Conservation (phyloP, 92 coral and sea anemone species). For the Porites evermanni region DNA sequence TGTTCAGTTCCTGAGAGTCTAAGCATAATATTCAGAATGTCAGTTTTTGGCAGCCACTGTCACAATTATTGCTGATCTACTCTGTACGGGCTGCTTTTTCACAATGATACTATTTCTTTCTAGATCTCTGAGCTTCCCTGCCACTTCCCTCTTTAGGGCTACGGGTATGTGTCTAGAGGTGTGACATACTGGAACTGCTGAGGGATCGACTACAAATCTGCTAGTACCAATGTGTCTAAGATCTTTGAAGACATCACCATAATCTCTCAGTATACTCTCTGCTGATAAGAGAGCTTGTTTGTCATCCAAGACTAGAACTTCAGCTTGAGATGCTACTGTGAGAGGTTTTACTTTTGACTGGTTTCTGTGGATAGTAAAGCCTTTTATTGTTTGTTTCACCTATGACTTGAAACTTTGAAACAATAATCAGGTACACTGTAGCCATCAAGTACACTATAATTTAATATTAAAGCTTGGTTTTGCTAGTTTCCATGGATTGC, state of each 20-base stretch:
- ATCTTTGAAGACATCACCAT: conserved; percentile 40
- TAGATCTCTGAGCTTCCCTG: conserved; percentile 56
- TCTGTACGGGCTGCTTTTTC: conserved; percentile 62
- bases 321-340: conserved; percentile 38
- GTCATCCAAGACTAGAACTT: neutral
- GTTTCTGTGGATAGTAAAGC: conserved; percentile 64
- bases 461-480: conserved; percentile 28
- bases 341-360: conserved; percentile 49
- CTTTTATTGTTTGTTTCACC: conserved; percentile 27
- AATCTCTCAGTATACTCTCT: conserved; percentile 35
- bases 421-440: neutral
- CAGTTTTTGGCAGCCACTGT: conserved; percentile 59
- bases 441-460: conserved; percentile 37
- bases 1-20: conserved; percentile 62
- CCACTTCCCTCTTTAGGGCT: conserved; percentile 41
- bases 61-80: conserved; percentile 52
- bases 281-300: conserved; percentile 24
- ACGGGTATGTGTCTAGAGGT: conserved; percentile 43
- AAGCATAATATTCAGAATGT: conserved; percentile 29
- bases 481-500: conserved; percentile 40
- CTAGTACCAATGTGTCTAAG: conserved; percentile 57
- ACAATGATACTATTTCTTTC: conserved; percentile 54
- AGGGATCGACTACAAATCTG: conserved; percentile 16
- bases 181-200: conserved; percentile 36
- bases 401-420: conserved; percentile 52